Conservation (phyloP, 2,888 invertebrate species). For the Seira sanloemensis region DNA sequence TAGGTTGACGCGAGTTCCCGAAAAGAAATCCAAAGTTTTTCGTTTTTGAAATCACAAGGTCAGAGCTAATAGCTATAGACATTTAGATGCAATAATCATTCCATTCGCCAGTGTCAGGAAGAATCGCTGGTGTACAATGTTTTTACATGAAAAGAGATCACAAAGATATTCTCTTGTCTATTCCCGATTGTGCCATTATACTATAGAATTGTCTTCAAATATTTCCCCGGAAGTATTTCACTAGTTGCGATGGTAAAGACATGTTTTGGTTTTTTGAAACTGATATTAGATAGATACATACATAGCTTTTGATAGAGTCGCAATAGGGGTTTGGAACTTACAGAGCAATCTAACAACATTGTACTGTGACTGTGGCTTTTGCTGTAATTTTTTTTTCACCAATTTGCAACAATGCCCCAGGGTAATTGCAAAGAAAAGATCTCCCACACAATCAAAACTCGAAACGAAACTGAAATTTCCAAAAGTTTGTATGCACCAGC, state of each 20-base stretch:
- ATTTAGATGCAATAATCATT: background rate
- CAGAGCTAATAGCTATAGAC: background rate
- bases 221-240: background rate
- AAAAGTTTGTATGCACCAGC: too few relatives aligned
- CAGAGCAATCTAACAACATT: too few relatives aligned
- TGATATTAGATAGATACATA: background rate
- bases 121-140: background rate
- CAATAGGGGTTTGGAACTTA: too few relatives aligned
- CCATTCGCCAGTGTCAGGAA: background rate
- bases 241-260: background rate
- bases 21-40: background rate
- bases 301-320: background rate
- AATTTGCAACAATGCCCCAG: too few relatives aligned
- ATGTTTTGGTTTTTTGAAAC: background rate
- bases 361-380: too few relatives aligned
- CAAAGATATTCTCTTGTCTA: background rate
- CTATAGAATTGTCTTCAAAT: background rate
- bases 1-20: too few relatives aligned
- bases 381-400: too few relatives aligned
- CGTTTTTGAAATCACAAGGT: background rate
- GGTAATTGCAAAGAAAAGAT: too few relatives aligned
- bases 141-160: background rate
- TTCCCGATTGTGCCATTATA: background rate
- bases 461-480: too few relatives aligned
- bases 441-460: too few relatives aligned